phyloP scores from a whole-genome alignment of 2,797 vertebrate genomes.

The Acestrorhynchus altus region DNA sequence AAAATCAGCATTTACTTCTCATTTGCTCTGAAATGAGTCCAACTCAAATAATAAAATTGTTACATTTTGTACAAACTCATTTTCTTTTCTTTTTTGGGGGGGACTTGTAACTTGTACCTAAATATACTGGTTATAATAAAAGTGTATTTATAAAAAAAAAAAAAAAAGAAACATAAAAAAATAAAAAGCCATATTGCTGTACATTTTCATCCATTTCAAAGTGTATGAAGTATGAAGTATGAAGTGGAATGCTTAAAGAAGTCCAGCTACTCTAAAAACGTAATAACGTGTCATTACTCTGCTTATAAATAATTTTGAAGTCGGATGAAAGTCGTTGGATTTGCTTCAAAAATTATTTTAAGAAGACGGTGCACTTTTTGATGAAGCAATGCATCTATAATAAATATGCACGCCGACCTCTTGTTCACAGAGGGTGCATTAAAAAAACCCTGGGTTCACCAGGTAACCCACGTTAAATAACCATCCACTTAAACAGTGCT shows the following conservation, averaged over 20 bases:
- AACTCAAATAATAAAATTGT: no score
- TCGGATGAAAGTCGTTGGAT: background rate
- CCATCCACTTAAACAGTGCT: background rate
- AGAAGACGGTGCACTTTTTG: background rate
- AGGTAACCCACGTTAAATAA: constrained; percentile 3
- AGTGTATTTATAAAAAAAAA: no score
- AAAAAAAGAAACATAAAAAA: no score
- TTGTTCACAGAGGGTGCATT: background rate
- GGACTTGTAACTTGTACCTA: no score
- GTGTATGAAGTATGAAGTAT: no score
- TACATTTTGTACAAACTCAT: no score
- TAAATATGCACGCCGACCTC: background rate
- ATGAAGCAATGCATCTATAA: background rate
- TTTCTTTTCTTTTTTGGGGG: no score
- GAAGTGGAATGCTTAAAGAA: background rate
- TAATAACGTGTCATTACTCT: background rate
- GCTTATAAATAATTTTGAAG: background rate
- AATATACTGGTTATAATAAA: no score
- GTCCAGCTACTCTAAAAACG: background rate
- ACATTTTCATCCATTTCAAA: no score
- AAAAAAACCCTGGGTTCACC: background rate
- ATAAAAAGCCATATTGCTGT: no score
- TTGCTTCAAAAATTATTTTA: background rate
- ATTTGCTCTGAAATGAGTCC: background rate
- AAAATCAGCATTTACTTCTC: background rate